Conservation (phyloP, 2,888 invertebrate genomes). For the Apodemia hepburni region DNA sequence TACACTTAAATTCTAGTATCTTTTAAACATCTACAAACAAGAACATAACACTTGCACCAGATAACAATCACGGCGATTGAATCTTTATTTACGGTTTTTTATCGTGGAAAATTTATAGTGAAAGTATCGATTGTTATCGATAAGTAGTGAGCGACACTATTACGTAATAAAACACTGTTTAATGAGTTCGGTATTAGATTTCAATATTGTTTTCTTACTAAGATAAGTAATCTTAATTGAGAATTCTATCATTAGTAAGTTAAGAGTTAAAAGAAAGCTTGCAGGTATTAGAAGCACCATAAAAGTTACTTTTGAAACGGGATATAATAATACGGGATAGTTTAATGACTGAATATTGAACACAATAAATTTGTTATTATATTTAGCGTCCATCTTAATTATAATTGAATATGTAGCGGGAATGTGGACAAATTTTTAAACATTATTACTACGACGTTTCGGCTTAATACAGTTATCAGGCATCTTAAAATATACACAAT, state of each 20-base stretch:
- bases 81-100: conserved; percentile 6
- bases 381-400: too few species aligned
- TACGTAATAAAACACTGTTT: neutral
- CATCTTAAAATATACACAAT: too few species aligned
- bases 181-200: neutral
- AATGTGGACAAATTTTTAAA: too few species aligned
- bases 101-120: conserved; percentile 8
- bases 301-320: too few species aligned
- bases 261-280: too few species aligned
- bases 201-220: conserved; percentile 6
- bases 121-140: conserved; percentile 8
- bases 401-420: too few species aligned
- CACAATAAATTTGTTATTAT: too few species aligned
- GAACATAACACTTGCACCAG: conserved; percentile 5
- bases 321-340: too few species aligned
- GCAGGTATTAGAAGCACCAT: too few species aligned
- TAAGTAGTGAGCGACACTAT: conserved; percentile 10
- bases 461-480: too few species aligned
- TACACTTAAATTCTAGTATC: neutral
- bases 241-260: neutral
- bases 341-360: too few species aligned
- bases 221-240: conserved; percentile 5
- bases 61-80: neutral
- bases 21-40: conserved; percentile 4
- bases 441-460: too few species aligned